Evolutionary conservation across 2,113 vertebrate species (phyloP), one percentile per base, ranked within the genome.

Genomic region (Daubentonia madagascariensis): DNA sequence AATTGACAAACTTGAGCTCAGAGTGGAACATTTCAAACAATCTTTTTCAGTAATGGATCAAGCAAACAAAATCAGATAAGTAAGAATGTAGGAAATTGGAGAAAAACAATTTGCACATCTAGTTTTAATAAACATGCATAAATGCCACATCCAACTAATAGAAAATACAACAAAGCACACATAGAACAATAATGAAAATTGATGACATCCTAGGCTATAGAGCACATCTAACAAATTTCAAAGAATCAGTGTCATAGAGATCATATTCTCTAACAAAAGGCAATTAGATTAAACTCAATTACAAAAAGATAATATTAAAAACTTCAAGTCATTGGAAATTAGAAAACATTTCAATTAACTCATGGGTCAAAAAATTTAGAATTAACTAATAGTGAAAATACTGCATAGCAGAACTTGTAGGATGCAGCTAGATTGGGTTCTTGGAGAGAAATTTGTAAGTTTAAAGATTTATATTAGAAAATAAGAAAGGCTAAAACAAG

Each of bases 251-350:
- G 8, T 78, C 63, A 40, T n/a, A 57, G 23, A 84, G 35, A 11
- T 91, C 30, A 45, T 84, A 92, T 50, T 85, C n/a, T 81, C 23
- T 87, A 93, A 80, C 28, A 87, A 89, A 94, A 90, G 43, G 6
- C 70, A 89, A 81, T 89, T 86, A 65, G 17, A 90, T 78, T 93
- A 93, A 96, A 54, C 23, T 45, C 37, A 68, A 14, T 75, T 92
- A 63, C 17, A 65, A 83, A 92, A 91, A 48, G 10, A 76, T 75
- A 75, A 86, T 40, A 85, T 80, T 63, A 83, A 57, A 94, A 59
- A 75, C 14, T 30, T 73, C 40, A 96, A 93, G 73, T 93, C 37
- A 78, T 43, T 90, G 20, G 40, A 78, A 96, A 87, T 95, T 92
- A 87, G 45, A 86, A 92, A 78, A 93, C 9, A 57, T 16, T 72